Percentiles rank a stretch among this genome's conserved stretches.
phyloP scores from a whole-genome alignment of 2,888 invertebrate species.

The Hydraecia micacea region DNA sequence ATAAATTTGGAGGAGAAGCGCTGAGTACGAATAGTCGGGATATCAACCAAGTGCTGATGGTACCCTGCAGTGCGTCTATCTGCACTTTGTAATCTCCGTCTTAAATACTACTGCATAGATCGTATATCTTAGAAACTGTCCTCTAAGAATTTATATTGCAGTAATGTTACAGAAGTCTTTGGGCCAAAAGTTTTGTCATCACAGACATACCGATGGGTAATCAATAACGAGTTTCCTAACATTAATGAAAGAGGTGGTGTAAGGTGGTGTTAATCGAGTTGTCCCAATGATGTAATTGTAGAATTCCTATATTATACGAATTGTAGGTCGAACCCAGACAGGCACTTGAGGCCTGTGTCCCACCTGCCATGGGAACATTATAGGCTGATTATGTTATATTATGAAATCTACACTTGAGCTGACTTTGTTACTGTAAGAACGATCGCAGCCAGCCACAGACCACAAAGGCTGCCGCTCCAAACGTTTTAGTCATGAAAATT shows the following conservation, averaged over 20 bases:
- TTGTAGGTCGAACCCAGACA: no score
- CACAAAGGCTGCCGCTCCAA: background rate
- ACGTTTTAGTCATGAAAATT: background rate
- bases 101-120: background rate
- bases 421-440: background rate
- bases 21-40: background rate
- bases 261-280: slow-evolving; percentile 7
- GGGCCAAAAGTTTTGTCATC: slow-evolving; percentile 15
- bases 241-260: slow-evolving; percentile 17
- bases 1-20: background rate
- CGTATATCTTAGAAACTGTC: background rate
- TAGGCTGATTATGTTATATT: background rate
- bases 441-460: background rate
- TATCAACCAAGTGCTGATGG: background rate
- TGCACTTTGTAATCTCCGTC: background rate
- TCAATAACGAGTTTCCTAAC: slow-evolving; percentile 27
- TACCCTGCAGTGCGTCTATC: background rate
- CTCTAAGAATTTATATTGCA: slow-evolving; percentile 19
- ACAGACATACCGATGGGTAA: background rate
- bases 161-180: background rate
- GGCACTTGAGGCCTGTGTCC: no score
- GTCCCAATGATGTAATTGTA: slow-evolving; percentile 8
- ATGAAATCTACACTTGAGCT: background rate
- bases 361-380: no score
- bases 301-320: slow-evolving; percentile 3